phyloP scores from a whole-genome alignment of 1,140 invertebrate species.

The Drosophila dunni region DNA sequence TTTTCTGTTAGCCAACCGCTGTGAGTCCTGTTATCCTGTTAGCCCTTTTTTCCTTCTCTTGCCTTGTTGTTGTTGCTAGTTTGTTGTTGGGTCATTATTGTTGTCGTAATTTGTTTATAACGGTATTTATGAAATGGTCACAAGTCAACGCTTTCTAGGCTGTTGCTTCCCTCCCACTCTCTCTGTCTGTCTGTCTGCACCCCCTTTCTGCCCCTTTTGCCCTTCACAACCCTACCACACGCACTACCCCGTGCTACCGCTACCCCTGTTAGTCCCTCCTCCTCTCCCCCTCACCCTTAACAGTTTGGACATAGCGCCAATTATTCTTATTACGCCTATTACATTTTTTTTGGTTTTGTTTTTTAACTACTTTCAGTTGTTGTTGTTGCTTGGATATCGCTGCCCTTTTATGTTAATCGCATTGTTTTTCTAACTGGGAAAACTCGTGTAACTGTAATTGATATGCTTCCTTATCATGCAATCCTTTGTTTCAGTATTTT shows the following conservation, averaged over 20 bases:
- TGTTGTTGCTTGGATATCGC: constrained; percentile 37
- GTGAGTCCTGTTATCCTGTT: constrained; percentile 32
- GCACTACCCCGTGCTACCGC: constrained; percentile 33
- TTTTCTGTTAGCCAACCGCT: constrained; percentile 23
- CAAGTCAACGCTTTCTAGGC: constrained; percentile 76
- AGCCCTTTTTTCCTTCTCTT: constrained; percentile 20
- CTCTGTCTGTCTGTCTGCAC: background rate
- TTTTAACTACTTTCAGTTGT: constrained; percentile 72
- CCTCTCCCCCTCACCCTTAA: constrained; percentile 24
- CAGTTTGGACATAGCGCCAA: constrained; percentile 59
- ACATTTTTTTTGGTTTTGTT: constrained; percentile 35
- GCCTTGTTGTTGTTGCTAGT: constrained; percentile 39
- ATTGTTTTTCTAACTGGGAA: constrained; percentile 47
- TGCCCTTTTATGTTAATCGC: constrained; percentile 83
- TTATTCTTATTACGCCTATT: constrained; percentile 82
- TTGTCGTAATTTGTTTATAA: constrained; percentile 83
- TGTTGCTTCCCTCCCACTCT: constrained; percentile 16
- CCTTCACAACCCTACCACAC: constrained; percentile 47
- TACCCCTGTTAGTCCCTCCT: too few species aligned
- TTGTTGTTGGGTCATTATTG: constrained; percentile 63
- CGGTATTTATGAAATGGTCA: constrained; percentile 84
- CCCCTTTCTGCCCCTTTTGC: background rate
- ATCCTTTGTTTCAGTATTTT: constrained; percentile 57
- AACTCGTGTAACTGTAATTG: constrained; percentile 81
- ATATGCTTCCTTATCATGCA: constrained; percentile 81